Percentiles rank a stretch among this genome's conserved stretches.
These are phyloP conservation scores for Lagria hirta DNA, from an alignment of 2,888 invertebrate species.

Conservation along the genomic window DNA sequence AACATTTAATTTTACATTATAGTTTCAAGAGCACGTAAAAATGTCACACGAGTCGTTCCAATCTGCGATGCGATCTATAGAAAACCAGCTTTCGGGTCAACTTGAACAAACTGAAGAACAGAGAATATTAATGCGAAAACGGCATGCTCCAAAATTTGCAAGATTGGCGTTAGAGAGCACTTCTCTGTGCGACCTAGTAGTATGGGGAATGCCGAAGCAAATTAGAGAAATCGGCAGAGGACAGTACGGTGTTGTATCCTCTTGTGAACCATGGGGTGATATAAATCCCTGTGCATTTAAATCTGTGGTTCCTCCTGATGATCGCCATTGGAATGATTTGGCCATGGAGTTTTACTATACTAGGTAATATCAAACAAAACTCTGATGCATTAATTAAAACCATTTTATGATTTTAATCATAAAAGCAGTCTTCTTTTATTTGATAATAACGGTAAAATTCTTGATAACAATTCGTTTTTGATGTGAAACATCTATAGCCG, in stretches of 20 bases:
- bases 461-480: too few species aligned
- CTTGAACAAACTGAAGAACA: conserved; percentile 80
- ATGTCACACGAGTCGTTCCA: conserved; percentile 78
- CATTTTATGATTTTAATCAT: conserved; percentile 1
- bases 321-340: conserved; percentile 84
- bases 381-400: not conserved
- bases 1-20: conserved; percentile 37
- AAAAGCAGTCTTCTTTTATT: not conserved
- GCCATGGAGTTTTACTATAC: conserved; percentile 92
- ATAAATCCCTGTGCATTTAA: conserved; percentile 79
- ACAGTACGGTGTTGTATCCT: conserved; percentile 87
- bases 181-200: conserved; percentile 75
- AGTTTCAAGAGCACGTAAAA: conserved; percentile 76
- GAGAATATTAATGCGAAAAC: conserved; percentile 72
- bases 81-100: conserved; percentile 68
- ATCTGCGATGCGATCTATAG: conserved; percentile 69
- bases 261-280: conserved; percentile 75
- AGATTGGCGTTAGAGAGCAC: conserved; percentile 80
- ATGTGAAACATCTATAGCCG: too few species aligned
- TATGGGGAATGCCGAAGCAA: conserved; percentile 70
- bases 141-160: conserved; percentile 78
- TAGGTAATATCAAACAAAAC: conserved; percentile 57
- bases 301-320: conserved; percentile 85
- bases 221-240: conserved; percentile 74
- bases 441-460: not conserved